A percentile compares a stretch with the other conserved stretches of the same genome.
phyloP scores from a whole-genome alignment of 2,113 vertebrate species.

The Zapus hudsonius region DNA sequence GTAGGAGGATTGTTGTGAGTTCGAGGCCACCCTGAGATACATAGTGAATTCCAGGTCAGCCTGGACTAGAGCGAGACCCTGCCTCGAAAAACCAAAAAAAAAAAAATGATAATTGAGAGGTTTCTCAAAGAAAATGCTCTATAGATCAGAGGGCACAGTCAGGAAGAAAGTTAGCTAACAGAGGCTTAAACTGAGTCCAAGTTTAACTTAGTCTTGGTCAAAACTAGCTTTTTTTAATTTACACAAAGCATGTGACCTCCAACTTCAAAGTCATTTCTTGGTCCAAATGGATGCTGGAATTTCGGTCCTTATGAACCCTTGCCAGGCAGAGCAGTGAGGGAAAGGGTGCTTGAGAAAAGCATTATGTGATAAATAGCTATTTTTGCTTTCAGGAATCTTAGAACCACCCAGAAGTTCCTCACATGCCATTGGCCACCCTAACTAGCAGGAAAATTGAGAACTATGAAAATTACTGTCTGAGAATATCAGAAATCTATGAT shows the following conservation, averaged over 20 bases:
- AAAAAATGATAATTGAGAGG: background rate
- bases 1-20: no score
- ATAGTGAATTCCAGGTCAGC: no score
- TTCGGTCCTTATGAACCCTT: background rate
- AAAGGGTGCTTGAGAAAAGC: background rate
- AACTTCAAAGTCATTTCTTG: background rate
- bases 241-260: background rate
- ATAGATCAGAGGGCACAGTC: background rate
- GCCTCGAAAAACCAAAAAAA: no score
- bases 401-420: background rate
- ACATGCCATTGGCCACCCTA: background rate
- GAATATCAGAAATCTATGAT: background rate
- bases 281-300: background rate
- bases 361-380: background rate
- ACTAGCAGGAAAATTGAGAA: background rate
- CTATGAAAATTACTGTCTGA: background rate
- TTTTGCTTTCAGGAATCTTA: background rate
- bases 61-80: no score
- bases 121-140: background rate
- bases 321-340: background rate
- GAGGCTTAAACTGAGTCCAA: background rate
- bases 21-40: no score
- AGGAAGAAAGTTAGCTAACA: background rate
- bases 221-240: background rate
- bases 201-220: background rate